These are phyloP conservation scores for Lathamus discolor DNA, from an alignment of 2,113 vertebrate genomes.

Conservation along the genomic window DNA sequence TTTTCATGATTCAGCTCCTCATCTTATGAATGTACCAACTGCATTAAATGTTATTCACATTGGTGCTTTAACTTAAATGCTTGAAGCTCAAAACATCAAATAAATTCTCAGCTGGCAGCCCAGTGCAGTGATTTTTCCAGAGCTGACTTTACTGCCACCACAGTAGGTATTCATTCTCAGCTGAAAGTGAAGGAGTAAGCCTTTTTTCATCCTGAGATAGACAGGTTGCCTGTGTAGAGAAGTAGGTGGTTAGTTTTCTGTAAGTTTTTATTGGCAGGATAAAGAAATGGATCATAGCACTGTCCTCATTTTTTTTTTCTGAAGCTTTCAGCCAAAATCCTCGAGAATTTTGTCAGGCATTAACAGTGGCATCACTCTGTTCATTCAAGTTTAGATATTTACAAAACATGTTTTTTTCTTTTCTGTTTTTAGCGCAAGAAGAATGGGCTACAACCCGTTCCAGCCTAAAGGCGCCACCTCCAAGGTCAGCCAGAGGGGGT, in stretches of 20 bases:
- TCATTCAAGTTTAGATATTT: neutral
- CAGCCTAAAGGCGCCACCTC: conserved; percentile 89
- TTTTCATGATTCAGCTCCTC: neutral
- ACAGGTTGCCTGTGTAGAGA: neutral
- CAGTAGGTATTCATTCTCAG: neutral
- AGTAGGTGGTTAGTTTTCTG: neutral
- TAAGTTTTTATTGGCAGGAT: neutral
- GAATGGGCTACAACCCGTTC: conserved; percentile 88
- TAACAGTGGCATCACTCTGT: neutral
- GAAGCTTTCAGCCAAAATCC: neutral
- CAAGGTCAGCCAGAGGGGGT: conserved; percentile 90
- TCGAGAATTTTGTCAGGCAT: neutral
- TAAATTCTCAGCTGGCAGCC: neutral
- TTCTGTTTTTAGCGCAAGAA: conserved; percentile 85
- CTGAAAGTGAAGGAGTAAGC: neutral
- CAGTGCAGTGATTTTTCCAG: neutral
- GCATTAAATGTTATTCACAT: conserved; percentile 7
- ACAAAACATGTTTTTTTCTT: conserved; percentile 49
- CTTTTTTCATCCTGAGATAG: neutral
- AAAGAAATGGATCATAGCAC: neutral
- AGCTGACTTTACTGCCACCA: neutral
- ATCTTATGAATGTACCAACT: conserved; percentile 21
- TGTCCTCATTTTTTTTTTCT: neutral
- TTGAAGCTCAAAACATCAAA: neutral
- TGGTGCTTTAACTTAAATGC: conserved; percentile 3